Conservation (phyloP, 2,888 invertebrate species). For the Cyrtodaria siliqua region DNA sequence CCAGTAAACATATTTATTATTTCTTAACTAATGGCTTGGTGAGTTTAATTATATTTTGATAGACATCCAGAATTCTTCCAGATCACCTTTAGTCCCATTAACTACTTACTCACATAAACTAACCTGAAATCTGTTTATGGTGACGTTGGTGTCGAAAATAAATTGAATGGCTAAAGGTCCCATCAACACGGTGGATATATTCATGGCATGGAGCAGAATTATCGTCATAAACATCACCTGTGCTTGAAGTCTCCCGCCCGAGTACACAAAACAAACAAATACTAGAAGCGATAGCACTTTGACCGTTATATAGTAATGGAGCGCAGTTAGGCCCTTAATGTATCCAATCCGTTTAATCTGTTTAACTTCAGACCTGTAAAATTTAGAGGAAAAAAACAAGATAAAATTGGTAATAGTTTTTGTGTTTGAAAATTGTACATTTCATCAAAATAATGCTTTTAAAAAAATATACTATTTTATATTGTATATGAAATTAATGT, state of each 20-base stretch:
- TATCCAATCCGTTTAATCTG: conserved; percentile 54
- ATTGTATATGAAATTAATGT: too few species aligned
- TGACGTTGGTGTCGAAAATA: conserved; percentile 92
- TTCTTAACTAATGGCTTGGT: too few species aligned
- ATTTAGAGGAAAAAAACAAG: too few species aligned
- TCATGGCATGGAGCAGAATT: conserved; percentile 95
- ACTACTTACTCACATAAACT: too few species aligned
- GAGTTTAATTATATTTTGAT: too few species aligned
- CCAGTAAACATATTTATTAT: too few species aligned
- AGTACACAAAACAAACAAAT: conserved; percentile 91
- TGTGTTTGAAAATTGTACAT: too few species aligned
- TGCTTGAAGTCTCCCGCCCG: conserved; percentile 90
- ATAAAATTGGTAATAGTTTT: too few species aligned
- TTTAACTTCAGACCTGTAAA: conserved; percentile 44
- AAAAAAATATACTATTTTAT: too few species aligned
- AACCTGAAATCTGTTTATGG: conserved; percentile 90
- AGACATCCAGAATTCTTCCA: too few species aligned
- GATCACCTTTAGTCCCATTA: too few species aligned
- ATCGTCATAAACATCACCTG: conserved; percentile 90
- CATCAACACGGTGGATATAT: conserved; percentile 94
- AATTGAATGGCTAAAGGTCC: conserved; percentile 94
- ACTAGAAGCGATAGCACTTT: conserved; percentile 94
- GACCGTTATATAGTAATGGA: conserved; percentile 91
- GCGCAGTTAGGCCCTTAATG: conserved; percentile 88
- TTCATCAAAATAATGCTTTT: too few species aligned